Conservation (phyloP, 2,797 vertebrate genomes). For the Podarcis lilfordi region DNA sequence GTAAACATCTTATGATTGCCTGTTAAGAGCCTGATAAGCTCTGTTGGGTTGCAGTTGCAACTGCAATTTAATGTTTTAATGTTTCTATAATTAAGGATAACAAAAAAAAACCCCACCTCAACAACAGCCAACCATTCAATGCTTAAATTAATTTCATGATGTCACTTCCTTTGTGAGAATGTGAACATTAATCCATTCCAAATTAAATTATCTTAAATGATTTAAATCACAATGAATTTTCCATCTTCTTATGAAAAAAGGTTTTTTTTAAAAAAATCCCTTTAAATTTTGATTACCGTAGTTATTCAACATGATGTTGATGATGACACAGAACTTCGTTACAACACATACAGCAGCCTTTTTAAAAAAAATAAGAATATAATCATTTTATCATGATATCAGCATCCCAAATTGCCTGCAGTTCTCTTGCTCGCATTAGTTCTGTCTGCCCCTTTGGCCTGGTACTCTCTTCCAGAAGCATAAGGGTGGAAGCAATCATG, state of each 20-base stretch:
- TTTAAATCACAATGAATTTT: not conserved
- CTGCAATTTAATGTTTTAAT: conserved; percentile 34
- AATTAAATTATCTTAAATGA: not conserved
- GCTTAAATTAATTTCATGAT: not conserved
- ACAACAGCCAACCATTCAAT: not conserved
- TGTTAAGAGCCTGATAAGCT: conserved; percentile 32
- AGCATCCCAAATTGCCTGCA: not conserved
- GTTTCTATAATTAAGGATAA: conserved; percentile 18
- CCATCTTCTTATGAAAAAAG: not conserved
- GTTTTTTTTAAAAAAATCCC: not conserved
- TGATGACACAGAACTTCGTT: not conserved
- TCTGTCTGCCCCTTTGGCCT: not conserved
- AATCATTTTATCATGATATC: not conserved
- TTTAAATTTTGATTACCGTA: conserved; percentile 28
- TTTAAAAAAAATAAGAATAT: too few relatives aligned
- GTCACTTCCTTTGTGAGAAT: not conserved
- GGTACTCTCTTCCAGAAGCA: not conserved
- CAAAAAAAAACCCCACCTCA: not conserved
- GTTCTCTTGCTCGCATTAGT: not conserved
- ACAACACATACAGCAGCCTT: not conserved
- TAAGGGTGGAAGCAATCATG: not conserved
- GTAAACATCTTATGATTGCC: conserved; percentile 9
- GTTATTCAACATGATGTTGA: not conserved
- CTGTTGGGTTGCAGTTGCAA: conserved; percentile 14
- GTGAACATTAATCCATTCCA: conserved; percentile 33